Evolutionary conservation across 2,797 vertebrate genomes (phyloP).

Genomic region (Lates japonicus): DNA sequence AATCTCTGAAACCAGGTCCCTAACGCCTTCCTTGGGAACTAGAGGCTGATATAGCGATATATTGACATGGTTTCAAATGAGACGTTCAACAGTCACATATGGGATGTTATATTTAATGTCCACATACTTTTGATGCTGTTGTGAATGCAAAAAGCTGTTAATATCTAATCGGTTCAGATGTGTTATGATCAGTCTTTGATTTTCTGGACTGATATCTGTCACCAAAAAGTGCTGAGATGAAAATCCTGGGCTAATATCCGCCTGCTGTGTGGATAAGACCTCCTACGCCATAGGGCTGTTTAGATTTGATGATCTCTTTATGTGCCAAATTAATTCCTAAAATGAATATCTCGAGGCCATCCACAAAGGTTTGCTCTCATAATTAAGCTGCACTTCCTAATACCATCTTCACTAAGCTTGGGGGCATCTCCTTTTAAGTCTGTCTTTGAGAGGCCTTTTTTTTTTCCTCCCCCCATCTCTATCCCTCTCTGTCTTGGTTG

Average conservation of each 20-base stretch:
- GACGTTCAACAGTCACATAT: not conserved
- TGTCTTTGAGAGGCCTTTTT: constrained; percentile 52
- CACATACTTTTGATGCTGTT: not conserved
- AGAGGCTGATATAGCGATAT: not conserved
- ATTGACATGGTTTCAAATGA: not conserved
- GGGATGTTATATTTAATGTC: not conserved
- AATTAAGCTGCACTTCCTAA: constrained; percentile 83
- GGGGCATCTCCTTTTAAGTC: constrained; percentile 72
- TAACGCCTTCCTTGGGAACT: not conserved
- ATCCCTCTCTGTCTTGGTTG: constrained; percentile 4
- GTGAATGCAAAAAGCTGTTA: not conserved
- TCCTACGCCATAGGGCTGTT: constrained; percentile 74
- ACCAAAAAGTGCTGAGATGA: constrained; percentile 41
- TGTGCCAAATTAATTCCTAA: constrained; percentile 84
- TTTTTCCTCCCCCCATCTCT: not conserved
- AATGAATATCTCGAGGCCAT: constrained; percentile 84
- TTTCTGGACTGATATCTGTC: constrained; percentile 46
- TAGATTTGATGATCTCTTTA: constrained; percentile 83
- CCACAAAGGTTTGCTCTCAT: constrained; percentile 79
- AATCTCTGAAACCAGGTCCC: not conserved
- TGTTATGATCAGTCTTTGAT: constrained; percentile 33
- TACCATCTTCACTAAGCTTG: constrained; percentile 68
- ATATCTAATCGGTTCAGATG: constrained; percentile 10
- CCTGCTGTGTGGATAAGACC: constrained; percentile 64
- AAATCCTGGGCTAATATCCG: constrained; percentile 43